A percentile compares a stretch with the other conserved stretches of the same genome.
These are phyloP conservation scores for Amia ocellicauda DNA, from an alignment of 2,113 vertebrate genomes.

Conservation along the genomic window DNA sequence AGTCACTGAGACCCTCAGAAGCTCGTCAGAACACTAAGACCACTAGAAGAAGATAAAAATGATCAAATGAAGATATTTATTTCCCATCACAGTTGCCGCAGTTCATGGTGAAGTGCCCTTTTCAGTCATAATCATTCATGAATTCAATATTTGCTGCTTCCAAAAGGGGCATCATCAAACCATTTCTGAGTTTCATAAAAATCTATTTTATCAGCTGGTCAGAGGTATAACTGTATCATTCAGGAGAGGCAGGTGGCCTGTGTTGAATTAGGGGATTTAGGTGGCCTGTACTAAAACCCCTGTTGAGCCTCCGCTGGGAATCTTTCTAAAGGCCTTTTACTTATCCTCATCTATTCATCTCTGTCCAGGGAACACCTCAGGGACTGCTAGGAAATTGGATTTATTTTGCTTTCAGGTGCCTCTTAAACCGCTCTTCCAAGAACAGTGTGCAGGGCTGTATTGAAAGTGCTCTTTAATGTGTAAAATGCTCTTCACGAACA, in stretches of 20 bases:
- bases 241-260: slow-evolving; percentile 11
- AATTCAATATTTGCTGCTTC: neutral
- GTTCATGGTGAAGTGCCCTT: neutral
- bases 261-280: slow-evolving; percentile 29
- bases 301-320: slow-evolving; percentile 33
- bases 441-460: slow-evolving; percentile 39
- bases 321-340: slow-evolving; percentile 31
- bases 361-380: slow-evolving; percentile 23
- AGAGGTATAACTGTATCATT: slow-evolving; percentile 7
- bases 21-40: too few species aligned
- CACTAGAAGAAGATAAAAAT: too few species aligned
- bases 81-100: too few species aligned
- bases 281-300: slow-evolving; percentile 35
- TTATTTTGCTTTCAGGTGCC: slow-evolving; percentile 34
- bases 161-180: slow-evolving; percentile 23
- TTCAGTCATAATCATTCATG: neutral
- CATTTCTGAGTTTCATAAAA: slow-evolving; percentile 12
- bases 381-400: slow-evolving; percentile 36
- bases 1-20: too few species aligned
- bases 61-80: too few species aligned
- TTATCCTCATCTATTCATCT: slow-evolving; percentile 31
- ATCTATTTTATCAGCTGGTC: slow-evolving; percentile 8
- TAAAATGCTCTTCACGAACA: slow-evolving; percentile 64
- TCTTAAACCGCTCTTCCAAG: slow-evolving; percentile 57
- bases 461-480: slow-evolving; percentile 71